Evolutionary conservation across 2,888 invertebrate species (phyloP).

Genomic region (Trachelus iudaicus): DNA sequence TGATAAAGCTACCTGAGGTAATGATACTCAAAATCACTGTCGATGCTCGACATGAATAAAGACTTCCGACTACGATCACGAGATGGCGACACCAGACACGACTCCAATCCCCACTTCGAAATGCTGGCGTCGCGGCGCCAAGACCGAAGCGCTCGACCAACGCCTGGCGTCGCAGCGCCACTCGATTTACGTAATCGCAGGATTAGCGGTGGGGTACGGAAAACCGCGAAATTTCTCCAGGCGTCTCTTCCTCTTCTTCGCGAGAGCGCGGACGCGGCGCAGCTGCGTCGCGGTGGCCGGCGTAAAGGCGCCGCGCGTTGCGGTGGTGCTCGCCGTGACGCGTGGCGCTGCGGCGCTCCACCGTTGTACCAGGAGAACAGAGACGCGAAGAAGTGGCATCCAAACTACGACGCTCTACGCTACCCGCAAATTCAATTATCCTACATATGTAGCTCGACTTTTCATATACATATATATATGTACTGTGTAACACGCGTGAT

Average conservation of each 20-base stretch:
- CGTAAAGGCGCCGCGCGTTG: conserved; percentile 59
- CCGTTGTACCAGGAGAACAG: conserved; percentile 51
- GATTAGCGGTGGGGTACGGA: background rate
- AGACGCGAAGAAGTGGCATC: conserved; percentile 18
- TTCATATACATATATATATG: background rate
- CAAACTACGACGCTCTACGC: no score
- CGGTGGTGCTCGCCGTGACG: conserved; percentile 62
- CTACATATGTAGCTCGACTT: no score
- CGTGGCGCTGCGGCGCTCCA: conserved; percentile 64
- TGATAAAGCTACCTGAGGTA: no score
- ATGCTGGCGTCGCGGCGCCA: no score
- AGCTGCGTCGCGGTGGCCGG: conserved; percentile 51
- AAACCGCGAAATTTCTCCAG: background rate
- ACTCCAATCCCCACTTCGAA: no score
- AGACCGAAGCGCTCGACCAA: no score
- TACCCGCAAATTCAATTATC: no score
- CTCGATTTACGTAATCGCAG: background rate
- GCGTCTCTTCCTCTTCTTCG: background rate
- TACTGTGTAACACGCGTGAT: background rate
- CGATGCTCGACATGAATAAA: no score
- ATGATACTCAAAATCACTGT: no score
- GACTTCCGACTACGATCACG: no score
- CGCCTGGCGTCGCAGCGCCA: no score
- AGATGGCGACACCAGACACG: no score
- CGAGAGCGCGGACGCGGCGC: conserved; percentile 25